Conservation (phyloP, 2,888 invertebrate species). For the Agriopis aurantiaria region DNA sequence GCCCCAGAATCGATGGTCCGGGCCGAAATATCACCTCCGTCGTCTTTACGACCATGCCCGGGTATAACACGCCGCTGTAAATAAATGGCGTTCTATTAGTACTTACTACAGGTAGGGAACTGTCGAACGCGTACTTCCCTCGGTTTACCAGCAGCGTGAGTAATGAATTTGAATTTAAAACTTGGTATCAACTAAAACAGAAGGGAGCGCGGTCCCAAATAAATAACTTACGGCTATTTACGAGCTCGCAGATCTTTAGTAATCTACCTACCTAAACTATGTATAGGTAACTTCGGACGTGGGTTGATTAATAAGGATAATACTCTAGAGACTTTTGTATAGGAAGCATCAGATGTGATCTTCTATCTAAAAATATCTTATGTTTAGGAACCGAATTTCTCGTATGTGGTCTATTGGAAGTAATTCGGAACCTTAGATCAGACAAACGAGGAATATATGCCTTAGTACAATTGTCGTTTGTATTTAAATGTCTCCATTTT, state of each 20-base stretch:
- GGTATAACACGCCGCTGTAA: constrained; percentile 39
- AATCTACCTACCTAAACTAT: constrained; percentile 7
- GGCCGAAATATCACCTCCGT: constrained; percentile 41
- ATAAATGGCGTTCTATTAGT: constrained; percentile 47
- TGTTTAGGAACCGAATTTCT: neutral
- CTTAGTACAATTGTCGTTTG: neutral
- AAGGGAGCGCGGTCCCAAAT: constrained; percentile 29
- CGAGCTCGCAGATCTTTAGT: constrained; percentile 28
- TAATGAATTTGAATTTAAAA: constrained; percentile 47
- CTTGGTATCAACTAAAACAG: constrained; percentile 33
- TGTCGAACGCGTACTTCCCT: constrained; percentile 40
- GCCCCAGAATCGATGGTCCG: constrained; percentile 43
- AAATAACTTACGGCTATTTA: constrained; percentile 35
- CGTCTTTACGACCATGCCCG: constrained; percentile 45
- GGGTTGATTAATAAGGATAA: constrained; percentile 36
- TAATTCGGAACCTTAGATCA: neutral
- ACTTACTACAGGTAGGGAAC: constrained; percentile 33
- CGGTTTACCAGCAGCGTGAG: constrained; percentile 37
- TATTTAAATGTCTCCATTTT: neutral
- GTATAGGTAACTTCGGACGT: constrained; percentile 20
- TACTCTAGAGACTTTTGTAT: constrained; percentile 27
- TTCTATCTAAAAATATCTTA: constrained; percentile 3
- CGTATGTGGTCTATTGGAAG: too few relatives aligned
- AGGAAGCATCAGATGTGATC: constrained; percentile 18
- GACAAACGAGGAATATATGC: neutral